phyloP scores from a whole-genome alignment of 2,888 invertebrate species.

The Venusia cambrica region DNA sequence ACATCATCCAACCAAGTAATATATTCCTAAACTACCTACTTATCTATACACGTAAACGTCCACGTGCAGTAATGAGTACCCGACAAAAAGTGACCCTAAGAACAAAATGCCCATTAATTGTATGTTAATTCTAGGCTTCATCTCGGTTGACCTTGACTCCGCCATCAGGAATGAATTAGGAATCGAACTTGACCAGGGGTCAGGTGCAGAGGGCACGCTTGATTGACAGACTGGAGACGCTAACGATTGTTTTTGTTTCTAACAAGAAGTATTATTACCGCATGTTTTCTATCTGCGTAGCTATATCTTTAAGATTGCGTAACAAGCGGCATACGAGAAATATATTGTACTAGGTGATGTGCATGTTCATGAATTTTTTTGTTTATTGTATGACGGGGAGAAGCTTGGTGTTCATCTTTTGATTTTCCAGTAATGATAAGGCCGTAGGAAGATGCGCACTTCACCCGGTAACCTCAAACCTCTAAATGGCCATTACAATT shows the following conservation, averaged over 20 bases:
- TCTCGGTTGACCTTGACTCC: slow-evolving; percentile 46
- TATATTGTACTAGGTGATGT: too few species aligned
- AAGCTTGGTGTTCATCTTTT: too few species aligned
- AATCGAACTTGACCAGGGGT: slow-evolving; percentile 73
- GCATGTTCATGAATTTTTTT: too few species aligned
- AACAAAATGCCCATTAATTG: slow-evolving; percentile 65
- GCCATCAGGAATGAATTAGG: slow-evolving; percentile 68
- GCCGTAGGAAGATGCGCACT: too few species aligned
- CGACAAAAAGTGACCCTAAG: slow-evolving; percentile 62
- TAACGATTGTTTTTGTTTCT: slow-evolving; percentile 47
- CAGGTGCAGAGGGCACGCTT: slow-evolving; percentile 50
- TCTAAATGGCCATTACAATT: too few species aligned
- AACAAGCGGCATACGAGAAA: too few species aligned
- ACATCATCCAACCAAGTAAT: neutral
- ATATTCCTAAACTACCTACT: neutral
- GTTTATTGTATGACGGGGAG: too few species aligned
- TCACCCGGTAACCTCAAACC: too few species aligned
- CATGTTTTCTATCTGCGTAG: slow-evolving; percentile 7
- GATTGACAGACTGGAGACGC: slow-evolving; percentile 56
- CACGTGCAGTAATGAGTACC: slow-evolving; percentile 15
- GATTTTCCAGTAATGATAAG: too few species aligned
- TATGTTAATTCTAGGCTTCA: slow-evolving; percentile 62
- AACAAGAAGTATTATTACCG: slow-evolving; percentile 5
- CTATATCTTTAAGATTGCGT: too few species aligned
- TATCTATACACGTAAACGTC: too few species aligned